These are phyloP conservation scores for human DNA, from an alignment of 2,113 vertebrate species.

Conservation along the genomic window DNA sequence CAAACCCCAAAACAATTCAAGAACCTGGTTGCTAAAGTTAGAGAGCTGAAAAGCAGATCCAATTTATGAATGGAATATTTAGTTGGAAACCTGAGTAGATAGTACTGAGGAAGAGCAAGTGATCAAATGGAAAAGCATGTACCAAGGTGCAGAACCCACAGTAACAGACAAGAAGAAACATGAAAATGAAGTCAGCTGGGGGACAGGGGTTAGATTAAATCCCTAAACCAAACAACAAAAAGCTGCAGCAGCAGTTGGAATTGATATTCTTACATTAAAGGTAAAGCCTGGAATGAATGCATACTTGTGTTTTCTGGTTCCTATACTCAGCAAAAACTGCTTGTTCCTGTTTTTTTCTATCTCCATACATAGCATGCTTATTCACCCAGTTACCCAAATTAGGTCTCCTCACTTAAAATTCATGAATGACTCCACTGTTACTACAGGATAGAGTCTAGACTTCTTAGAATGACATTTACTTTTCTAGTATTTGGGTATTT, in stretches of 20 bases:
- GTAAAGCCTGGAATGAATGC: neutral
- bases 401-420: neutral
- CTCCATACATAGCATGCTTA: neutral
- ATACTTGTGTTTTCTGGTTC: neutral
- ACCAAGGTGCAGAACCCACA: neutral
- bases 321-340: neutral
- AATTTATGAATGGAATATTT: neutral
- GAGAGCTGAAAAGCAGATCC: neutral
- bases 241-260: neutral
- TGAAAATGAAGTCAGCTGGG: neutral
- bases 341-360: neutral
- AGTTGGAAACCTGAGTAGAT: neutral
- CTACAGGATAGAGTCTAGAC: neutral
- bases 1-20: neutral
- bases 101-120: neutral
- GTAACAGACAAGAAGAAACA: neutral
- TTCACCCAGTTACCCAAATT: neutral
- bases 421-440: neutral
- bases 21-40: neutral
- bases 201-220: neutral
- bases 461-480: slow-evolving; percentile 1
- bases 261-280: neutral
- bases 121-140: neutral
- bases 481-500: slow-evolving; percentile 19
- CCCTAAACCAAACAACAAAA: neutral